phyloP scores from a whole-genome alignment of 2,797 vertebrate genomes.

The Perodicticus potto region DNA sequence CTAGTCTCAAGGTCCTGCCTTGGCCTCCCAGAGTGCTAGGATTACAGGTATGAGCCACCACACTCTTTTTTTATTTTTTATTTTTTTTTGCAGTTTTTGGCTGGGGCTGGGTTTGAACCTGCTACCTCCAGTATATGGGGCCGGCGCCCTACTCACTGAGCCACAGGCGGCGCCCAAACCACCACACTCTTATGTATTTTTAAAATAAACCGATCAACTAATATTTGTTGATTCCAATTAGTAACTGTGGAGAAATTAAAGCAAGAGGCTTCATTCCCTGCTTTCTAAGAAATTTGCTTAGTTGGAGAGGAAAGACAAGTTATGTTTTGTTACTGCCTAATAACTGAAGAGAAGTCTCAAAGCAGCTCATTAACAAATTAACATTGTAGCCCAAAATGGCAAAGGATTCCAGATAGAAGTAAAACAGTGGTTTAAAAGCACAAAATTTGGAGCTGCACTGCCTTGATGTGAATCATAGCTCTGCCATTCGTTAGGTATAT shows the following conservation, averaged over 20 bases:
- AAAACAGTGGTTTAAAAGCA: background rate
- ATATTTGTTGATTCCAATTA: slow-evolving; percentile 8
- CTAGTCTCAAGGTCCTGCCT: no score
- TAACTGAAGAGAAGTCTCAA: slow-evolving; percentile 24
- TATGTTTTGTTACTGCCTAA: background rate
- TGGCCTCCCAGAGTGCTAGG: no score
- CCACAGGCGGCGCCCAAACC: no score
- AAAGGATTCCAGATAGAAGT: background rate
- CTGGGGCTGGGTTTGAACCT: no score
- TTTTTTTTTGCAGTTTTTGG: no score
- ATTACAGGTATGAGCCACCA: no score
- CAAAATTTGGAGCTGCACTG: background rate
- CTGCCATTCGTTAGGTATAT: background rate
- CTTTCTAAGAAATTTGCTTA: slow-evolving; percentile 32
- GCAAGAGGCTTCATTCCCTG: background rate
- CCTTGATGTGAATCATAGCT: background rate
- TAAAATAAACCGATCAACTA: background rate
- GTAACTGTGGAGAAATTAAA: background rate
- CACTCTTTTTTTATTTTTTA: no score
- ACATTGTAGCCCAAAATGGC: background rate
- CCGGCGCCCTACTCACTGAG: no score
- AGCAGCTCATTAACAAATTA: background rate
- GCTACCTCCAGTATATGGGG: no score
- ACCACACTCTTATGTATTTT: background rate
- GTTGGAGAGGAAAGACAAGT: background rate